A percentile compares a stretch with the other conserved stretches of the same genome.
Conservation (phyloP, 2,113 vertebrate species). For the Ifrita kowaldi region DNA sequence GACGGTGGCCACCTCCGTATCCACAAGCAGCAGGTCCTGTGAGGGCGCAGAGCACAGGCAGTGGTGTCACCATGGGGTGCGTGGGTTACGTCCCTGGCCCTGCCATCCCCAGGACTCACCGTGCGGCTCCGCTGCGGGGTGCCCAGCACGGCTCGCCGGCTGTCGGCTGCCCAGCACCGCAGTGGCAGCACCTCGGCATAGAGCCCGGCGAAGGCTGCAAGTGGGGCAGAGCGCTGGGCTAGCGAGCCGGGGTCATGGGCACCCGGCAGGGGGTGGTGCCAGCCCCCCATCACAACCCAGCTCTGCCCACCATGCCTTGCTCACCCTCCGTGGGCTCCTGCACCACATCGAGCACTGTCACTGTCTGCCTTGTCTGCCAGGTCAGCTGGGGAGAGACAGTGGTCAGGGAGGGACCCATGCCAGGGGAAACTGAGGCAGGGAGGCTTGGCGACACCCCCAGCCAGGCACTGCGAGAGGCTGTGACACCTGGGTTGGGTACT, state of each 20-base stretch:
- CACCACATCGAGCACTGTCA: background rate
- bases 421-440: background rate
- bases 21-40: constrained; percentile 75
- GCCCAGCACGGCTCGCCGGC: constrained; percentile 79
- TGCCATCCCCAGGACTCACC: constrained; percentile 55
- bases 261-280: accelerated
- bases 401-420: too few species aligned
- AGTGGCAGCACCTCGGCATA: constrained; percentile 77
- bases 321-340: background rate
- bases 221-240: accelerated
- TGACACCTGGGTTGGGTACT: background rate
- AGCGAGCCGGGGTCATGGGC: accelerated
- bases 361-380: background rate
- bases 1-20: constrained; percentile 19
- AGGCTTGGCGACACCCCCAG: background rate
- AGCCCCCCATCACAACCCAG: background rate
- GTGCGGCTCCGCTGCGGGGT: constrained; percentile 82
- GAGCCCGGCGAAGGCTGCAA: constrained; percentile 85
- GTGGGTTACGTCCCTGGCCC: accelerated
- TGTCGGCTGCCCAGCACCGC: constrained; percentile 90
- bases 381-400: background rate
- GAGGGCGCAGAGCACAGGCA: background rate
- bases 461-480: accelerated
- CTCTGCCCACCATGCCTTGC: accelerated
- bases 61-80: accelerated